Base-by-base conservation (phyloP, 2,797 vertebrate genomes). In the Tragopan temminckii region DNA sequence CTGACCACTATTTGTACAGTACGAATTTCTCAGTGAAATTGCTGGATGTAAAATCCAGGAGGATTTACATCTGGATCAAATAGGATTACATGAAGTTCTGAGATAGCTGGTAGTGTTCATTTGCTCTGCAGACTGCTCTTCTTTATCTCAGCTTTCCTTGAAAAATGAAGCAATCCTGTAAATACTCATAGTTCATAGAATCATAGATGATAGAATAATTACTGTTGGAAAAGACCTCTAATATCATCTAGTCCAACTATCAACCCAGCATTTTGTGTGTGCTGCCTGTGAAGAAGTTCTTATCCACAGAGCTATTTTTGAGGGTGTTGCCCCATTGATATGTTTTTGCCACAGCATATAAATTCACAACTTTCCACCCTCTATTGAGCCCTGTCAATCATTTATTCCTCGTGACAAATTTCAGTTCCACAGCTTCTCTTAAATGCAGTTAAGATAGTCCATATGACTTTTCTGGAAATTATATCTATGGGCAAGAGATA, bases 1-100 rank as follows among this genome's bases (percentile, higher is more conserved):
- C 45, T 92, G 66, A 33, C n/a, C 38, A 43, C 38, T 94, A 69
- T 90, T 87, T 95, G 81, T 91, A 76, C 31, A 88, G 79, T 38
- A n/a, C 18, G n/a, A 69, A 85, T 89, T 88, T 79, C 66, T 89
- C 74, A 78, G 50, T 79, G 69, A 89, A 87, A 71, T 0, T 0
- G 13, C 62, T 85, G 82, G 81, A 38, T 77, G 69, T 88, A 89
- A 89, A 78, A 93, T 50, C 38, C 76, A 72, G 55, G 79, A 91
- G 74, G 62, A 21, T 82, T 95, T 87, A 57, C 62, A 33, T 90
- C 87, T 80, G 58, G 27, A 66, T 83, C 62, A 82, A 84, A 67
- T 24, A 80, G 58, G 38, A 87, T 66, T 33, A 50, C 71, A 31
- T 23, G 75, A 90, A 93, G 69, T 80, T 93, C 64, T 46, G 38